Base-by-base conservation (phyloP, 1,140 invertebrate genomes). In the Scylla paramamosain region DNA sequence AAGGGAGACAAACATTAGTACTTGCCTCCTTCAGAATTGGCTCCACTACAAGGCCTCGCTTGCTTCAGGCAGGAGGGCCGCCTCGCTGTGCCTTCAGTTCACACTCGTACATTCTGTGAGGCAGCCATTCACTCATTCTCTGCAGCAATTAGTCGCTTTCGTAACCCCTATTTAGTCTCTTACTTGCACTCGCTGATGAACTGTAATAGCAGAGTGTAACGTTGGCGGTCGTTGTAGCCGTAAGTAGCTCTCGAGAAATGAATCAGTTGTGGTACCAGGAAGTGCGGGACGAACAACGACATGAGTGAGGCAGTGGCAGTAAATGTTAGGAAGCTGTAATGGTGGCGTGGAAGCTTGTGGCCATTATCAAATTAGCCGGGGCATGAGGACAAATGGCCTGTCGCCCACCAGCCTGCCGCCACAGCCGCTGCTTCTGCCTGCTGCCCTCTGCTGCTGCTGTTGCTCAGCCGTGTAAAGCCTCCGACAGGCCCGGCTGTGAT, bases 291-390 rank as follows among this genome's bases (percentile, higher is more conserved):
- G 39, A 32, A 14, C 90, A 91, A 32, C 20, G 67, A 25, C 84
- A 87, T 87, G 84, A 28, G 84, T 46, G 84, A 20, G 8, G 90
- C 25, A 28, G 46, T 16, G 46, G 89, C 89, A 29, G 48, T 91
- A 91, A 59, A 48, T 8, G 89, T 29, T n/a, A 46, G 89, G 29
- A 32, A 59, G 89, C n/a, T 28, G 89, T 91, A 59, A 91, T 67
- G 90, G 52, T 77, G 10, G 90, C 90, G 46, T 59, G 46, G 59
- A 91, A 91, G 89, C 29, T 91, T 28, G 10, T 25, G 52, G 14
- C 90, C 52, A 91, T 91, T 91, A 91, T 77, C 90, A 91, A 91
- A 91, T 91, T 91, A 91, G 52, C 59, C 28, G 29, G 31, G 25
- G 90, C 90, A 77, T 77, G 52, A 91, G 90, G 90, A 91, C 90